Evolutionary conservation across 2,888 invertebrate species (phyloP).

Genomic region (Sminthurides aquaticus): DNA sequence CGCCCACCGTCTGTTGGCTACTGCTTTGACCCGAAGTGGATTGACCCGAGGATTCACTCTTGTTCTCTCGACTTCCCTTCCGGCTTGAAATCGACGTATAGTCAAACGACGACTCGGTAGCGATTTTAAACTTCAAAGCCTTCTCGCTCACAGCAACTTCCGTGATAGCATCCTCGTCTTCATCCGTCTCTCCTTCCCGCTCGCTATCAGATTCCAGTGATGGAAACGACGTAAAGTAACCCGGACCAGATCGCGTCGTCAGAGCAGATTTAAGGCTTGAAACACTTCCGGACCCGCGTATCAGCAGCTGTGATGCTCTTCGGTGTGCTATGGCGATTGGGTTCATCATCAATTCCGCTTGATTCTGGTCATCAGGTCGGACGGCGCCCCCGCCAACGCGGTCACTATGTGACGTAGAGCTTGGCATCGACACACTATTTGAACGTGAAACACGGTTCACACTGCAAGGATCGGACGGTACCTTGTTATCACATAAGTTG

Average conservation of each 20-base stretch:
- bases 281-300: constrained; percentile 33
- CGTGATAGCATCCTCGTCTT: constrained; percentile 63
- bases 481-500: constrained; percentile 37
- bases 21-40: constrained; percentile 21
- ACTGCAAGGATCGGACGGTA: constrained; percentile 34
- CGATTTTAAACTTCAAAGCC: constrained; percentile 67
- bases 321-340: constrained; percentile 32
- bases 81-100: constrained; percentile 30
- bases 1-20: too few species aligned
- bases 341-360: constrained; percentile 15
- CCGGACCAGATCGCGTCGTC: constrained; percentile 7
- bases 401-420: constrained; percentile 2
- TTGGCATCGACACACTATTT: constrained; percentile 17
- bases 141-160: constrained; percentile 64
- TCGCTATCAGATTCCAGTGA: constrained; percentile 34
- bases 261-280: constrained; percentile 29
- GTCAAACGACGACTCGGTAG: constrained; percentile 55
- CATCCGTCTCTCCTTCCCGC: constrained; percentile 44
- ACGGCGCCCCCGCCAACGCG: neutral
- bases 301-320: constrained; percentile 33
- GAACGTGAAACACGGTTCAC: constrained; percentile 20
- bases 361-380: neutral
- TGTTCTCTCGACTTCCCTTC: constrained; percentile 41
- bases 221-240: constrained; percentile 32
- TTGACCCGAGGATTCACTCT: constrained; percentile 39